A percentile compares a stretch with the other conserved stretches of the same genome.
Conservation (phyloP, 2,113 vertebrate genomes). For the Stomatorhinus ivindoensis region DNA sequence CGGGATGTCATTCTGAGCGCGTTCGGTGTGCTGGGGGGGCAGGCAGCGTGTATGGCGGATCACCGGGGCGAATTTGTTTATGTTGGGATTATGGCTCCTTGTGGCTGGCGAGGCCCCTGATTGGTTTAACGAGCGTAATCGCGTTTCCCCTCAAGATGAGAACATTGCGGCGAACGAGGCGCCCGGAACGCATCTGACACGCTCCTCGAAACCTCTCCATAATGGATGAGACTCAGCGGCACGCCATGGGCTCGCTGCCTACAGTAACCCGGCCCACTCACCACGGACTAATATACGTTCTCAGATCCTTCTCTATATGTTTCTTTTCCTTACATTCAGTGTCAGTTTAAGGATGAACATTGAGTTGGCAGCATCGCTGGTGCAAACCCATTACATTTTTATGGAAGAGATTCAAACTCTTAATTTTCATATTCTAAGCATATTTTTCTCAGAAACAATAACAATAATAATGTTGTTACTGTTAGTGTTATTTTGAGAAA, state of each 20-base stretch:
- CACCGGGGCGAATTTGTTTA: background rate
- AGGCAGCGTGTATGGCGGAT: background rate
- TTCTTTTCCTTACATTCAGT: background rate
- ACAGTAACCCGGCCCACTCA: background rate
- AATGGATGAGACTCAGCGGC: slow-evolving; percentile 4
- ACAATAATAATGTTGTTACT: background rate
- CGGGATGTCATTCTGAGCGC: slow-evolving; percentile 4
- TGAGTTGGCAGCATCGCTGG: background rate
- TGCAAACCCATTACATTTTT: background rate
- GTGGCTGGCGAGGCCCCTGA: slow-evolving; percentile 3
- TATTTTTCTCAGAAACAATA: background rate
- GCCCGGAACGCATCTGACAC: background rate
- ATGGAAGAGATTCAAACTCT: background rate
- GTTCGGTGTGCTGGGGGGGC: background rate
- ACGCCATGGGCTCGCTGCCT: background rate
- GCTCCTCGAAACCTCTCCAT: background rate
- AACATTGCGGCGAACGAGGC: background rate
- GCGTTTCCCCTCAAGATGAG: slow-evolving; percentile 11
- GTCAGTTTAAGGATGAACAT: background rate
- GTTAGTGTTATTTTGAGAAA: slow-evolving; percentile 6
- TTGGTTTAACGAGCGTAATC: slow-evolving; percentile 17
- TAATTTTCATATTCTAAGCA: background rate
- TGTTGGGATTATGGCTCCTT: background rate
- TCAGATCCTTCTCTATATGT: background rate
- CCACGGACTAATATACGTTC: background rate